phyloP scores from a whole-genome alignment of 2,113 vertebrate species.

The Silurus meridionalis region DNA sequence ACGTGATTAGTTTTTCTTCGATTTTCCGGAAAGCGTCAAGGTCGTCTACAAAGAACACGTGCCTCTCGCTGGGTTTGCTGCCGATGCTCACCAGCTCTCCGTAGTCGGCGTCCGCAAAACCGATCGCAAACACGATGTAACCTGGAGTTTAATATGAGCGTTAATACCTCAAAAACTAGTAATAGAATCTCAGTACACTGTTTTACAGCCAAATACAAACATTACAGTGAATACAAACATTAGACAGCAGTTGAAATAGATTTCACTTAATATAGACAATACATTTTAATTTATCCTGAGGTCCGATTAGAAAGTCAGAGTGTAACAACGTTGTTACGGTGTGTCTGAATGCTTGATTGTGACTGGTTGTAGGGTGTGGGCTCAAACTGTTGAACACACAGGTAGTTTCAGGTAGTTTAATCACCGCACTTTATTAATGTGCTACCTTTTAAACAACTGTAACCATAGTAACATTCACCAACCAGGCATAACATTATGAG shows the following conservation, averaged over 20 bases:
- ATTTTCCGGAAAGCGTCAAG: slow-evolving; percentile 95
- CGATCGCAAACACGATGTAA: slow-evolving; percentile 93
- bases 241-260: neutral
- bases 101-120: slow-evolving; percentile 95
- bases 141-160: slow-evolving; percentile 65
- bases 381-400: too few species aligned
- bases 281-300: too few species aligned
- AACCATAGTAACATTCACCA: too few species aligned
- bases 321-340: too few species aligned
- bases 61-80: slow-evolving; percentile 89
- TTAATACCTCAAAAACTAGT: neutral
- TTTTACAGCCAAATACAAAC: neutral
- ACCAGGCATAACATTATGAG: too few species aligned
- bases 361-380: too few species aligned
- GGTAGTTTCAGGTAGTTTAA: too few species aligned
- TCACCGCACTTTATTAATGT: too few species aligned
- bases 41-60: slow-evolving; percentile 97
- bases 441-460: too few species aligned
- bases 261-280: too few species aligned
- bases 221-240: neutral
- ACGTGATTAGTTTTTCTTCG: slow-evolving; percentile 95
- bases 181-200: neutral
- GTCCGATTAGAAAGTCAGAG: too few species aligned
- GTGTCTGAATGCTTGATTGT: too few species aligned
- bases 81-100: slow-evolving; percentile 92